Conservation (phyloP, 2,797 vertebrate species). For the Macropus fuliginosus region DNA sequence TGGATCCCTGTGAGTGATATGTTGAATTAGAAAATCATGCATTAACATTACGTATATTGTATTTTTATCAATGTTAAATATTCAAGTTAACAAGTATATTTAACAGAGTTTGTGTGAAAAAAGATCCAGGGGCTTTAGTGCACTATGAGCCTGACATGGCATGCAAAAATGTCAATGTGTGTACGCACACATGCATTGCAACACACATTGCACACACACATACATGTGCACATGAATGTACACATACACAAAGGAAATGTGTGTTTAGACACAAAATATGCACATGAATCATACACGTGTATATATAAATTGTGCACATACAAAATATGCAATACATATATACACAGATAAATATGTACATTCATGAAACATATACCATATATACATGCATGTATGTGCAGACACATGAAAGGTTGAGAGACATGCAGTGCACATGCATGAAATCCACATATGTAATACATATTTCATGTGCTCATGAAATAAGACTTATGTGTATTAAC, state of each 20-base stretch:
- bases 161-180: background rate
- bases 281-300: background rate
- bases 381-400: background rate
- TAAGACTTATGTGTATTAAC: background rate
- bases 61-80: too few relatives aligned
- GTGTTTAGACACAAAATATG: background rate
- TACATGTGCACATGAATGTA: background rate
- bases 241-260: background rate
- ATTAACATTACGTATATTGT: too few relatives aligned
- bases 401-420: background rate
- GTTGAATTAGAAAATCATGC: too few relatives aligned
- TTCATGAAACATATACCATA: background rate
- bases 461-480: background rate
- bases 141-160: background rate
- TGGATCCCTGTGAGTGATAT: too few relatives aligned
- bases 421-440: background rate
- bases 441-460: background rate
- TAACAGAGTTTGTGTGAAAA: background rate
- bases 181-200: too few relatives aligned
- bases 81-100: too few relatives aligned
- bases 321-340: background rate
- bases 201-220: background rate
- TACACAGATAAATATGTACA: background rate
- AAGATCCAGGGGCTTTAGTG: background rate
- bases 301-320: background rate